Base-by-base conservation (phyloP, 2,888 invertebrate species). In the Heliconius hortense region DNA sequence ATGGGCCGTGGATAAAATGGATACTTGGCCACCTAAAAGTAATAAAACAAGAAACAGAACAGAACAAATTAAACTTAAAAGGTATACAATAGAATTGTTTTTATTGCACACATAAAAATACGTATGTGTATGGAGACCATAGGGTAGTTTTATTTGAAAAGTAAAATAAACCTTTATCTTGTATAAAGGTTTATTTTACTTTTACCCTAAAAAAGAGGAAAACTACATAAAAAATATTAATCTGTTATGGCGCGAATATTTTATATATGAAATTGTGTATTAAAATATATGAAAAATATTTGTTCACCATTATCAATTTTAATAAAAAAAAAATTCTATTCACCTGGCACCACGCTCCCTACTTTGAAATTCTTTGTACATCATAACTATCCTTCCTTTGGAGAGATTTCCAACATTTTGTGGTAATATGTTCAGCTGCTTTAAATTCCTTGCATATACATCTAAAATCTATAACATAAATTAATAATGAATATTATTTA, bases 381-480 rank as follows among this genome's bases (percentile, higher is more conserved):
- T 87, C 94, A 95, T 95, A 76, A 95, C 95, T 66, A 96, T 90
- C 76, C 94, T 92, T 1, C 95, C 95, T 85, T 95, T 95, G 0
- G 95, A 95, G 76, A 95, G 83, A 80, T 94, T 94, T 1, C 94
- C 93, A 69, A 90, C 86, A 82, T 95, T 95, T 73, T 94, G 95
- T 3, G 94, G 94, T 5, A 97, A 86, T 59, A 96, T 94, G 79
- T 95, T 95, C 67, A 95, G 91, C 73, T 96, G 94, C 72, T 95
- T 94, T 67, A 97, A 88, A 74, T 95, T 93, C 72, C 96, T 92
- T 5, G 96, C 94, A 82, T 96, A 96, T 0, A 93, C 93, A 83
- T 97, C 96, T 80, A 96, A 92, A 81, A 96, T 95, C 94, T 96
- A 82, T 80, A 85, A 72, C 56, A 72, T 62, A 43, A 39, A n/a